These are phyloP conservation scores for Delphinapterus leucas DNA, from an alignment of 2,113 vertebrate genomes.

Conservation along the genomic window DNA sequence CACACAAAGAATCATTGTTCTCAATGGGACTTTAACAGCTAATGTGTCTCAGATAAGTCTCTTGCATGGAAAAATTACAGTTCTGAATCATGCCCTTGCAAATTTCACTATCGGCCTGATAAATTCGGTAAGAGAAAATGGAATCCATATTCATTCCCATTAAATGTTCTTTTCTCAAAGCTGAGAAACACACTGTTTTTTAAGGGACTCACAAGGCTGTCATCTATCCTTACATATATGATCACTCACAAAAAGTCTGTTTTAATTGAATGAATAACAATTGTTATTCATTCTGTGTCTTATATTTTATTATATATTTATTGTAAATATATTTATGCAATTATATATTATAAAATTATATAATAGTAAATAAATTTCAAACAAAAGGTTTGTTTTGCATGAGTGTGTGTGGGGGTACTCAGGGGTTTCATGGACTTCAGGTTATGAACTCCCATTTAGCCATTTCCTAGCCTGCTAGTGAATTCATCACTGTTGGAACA, in stretches of 20 bases:
- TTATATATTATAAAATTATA: background rate
- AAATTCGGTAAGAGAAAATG: background rate
- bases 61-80: background rate
- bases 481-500: background rate
- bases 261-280: conserved; percentile 23
- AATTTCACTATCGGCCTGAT: background rate
- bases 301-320: background rate
- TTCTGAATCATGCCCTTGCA: background rate
- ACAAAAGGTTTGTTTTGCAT: background rate
- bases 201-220: background rate
- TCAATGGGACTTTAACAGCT: background rate
- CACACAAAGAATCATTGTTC: background rate
- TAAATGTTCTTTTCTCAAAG: background rate
- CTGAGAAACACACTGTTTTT: background rate
- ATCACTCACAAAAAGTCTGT: background rate
- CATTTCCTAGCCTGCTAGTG: background rate
- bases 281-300: background rate
- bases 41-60: background rate
- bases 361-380: background rate
- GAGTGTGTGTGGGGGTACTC: background rate
- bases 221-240: background rate
- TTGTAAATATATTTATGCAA: background rate
- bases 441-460: background rate
- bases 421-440: background rate
- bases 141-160: background rate